These are phyloP conservation scores for Orestias chungarensis DNA, from an alignment of 2,797 vertebrate genomes.

Conservation along the genomic window DNA sequence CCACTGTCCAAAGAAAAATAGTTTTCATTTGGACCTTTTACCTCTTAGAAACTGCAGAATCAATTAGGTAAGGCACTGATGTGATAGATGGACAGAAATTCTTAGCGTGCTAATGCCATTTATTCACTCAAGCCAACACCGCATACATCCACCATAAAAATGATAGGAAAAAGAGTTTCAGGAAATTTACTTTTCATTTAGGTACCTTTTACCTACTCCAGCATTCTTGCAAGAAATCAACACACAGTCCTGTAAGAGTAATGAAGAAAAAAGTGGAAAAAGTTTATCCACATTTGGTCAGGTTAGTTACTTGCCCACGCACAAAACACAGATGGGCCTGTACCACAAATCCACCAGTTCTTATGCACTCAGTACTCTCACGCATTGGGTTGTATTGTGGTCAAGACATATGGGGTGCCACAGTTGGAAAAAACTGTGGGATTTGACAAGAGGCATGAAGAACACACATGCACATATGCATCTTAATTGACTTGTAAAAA, in stretches of 20 bases:
- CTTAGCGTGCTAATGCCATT: conserved; percentile 55
- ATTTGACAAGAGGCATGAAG: conserved; percentile 69
- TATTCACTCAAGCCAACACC: conserved; percentile 69
- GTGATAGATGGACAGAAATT: conserved; percentile 71
- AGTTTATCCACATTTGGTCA: conserved; percentile 29
- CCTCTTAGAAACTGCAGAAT: conserved; percentile 54
- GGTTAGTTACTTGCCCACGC: conserved; percentile 20
- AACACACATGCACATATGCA: conserved; percentile 50
- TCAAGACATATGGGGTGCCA: conserved; percentile 72
- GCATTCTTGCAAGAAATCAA: conserved; percentile 45
- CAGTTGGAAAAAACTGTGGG: conserved; percentile 65
- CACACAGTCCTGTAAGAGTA: conserved; percentile 26
- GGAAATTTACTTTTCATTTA: conserved; percentile 74
- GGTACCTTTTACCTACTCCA: conserved; percentile 47
- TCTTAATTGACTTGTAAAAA: conserved; percentile 83
- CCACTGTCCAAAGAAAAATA: not conserved
- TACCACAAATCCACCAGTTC: conserved; percentile 62
- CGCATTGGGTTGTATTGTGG: conserved; percentile 74
- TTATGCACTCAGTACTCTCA: conserved; percentile 64
- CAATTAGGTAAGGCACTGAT: conserved; percentile 60
- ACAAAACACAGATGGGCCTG: conserved; percentile 48
- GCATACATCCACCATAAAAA: conserved; percentile 65
- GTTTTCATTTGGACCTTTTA: conserved; percentile 22
- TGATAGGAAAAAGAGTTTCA: conserved; percentile 60
- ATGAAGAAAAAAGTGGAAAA: conserved; percentile 32